Evolutionary conservation across 2,113 vertebrate genomes (phyloP), one percentile per base, ranked within the genome.

Genomic region (Ceyx melanurus): DNA sequence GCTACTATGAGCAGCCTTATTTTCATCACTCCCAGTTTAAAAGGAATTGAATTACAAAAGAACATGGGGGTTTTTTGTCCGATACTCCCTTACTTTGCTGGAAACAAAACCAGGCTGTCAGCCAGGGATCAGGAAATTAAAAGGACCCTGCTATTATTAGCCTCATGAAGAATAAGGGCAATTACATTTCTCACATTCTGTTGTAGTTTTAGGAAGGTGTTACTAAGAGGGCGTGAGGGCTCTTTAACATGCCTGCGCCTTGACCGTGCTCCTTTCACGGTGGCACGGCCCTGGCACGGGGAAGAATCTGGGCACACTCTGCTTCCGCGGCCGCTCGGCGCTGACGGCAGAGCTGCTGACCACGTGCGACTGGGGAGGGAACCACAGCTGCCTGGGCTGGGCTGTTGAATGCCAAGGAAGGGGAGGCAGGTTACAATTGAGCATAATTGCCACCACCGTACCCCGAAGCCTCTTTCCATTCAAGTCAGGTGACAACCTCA

Each of bases 401-500:
- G 83, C 84, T 86, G 56, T 92, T 95, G 72, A 74, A 88, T 86
- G 53, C 84, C 82, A 53, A 74, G 92, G 94, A 94, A 95, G 80
- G 94, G 88, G 94, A 89, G 93, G 88, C 83, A 90, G 94, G 73
- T 95, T 95, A 70, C 95, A 96, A 96, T 91, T 18, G 26, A 81
- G 35, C 7, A 9, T 90, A 97, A 91, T 97, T 96, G 97, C 89
- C 53, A 58, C 51, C 3, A 23, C 56, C 42, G 4, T 89, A 67
- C 53, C 61, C 83, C 6, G 20, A 94, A 54, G 94, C 87, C 82
- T 89, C 91, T 56, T 84, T 48, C 81, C 43, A 16, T 83, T 92
- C 83, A 57, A 72, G 74, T 86, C 94, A 94, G 62, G 6, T 90
- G 94, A 93, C 28, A 43, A 66, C 11, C 66, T 61, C 82, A 58